These are phyloP conservation scores for Pycnomerus fuliginosus DNA, from an alignment of 2,888 invertebrate species.

Conservation along the genomic window DNA sequence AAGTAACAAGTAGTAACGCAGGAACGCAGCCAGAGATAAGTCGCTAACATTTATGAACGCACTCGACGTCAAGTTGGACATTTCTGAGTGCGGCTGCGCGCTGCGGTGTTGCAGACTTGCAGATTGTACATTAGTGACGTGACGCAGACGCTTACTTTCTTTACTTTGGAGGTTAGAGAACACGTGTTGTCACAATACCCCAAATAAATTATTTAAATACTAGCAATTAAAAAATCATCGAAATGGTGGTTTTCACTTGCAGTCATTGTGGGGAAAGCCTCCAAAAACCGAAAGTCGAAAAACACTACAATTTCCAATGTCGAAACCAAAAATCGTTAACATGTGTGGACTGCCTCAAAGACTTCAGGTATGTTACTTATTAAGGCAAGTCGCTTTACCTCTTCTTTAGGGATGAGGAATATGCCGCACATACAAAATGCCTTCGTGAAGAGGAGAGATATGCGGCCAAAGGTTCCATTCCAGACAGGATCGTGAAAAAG, in stretches of 20 bases:
- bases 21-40: too few species aligned
- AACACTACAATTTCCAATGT: conserved; percentile 78
- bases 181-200: too few species aligned
- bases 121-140: too few species aligned
- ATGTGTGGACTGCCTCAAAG: conserved; percentile 92
- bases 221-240: too few species aligned
- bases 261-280: conserved; percentile 87
- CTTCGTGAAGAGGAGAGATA: conserved; percentile 86
- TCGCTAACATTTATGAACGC: too few species aligned
- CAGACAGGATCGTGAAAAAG: conserved; percentile 71
- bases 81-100: too few species aligned
- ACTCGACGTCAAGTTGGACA: too few species aligned
- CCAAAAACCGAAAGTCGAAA: conserved; percentile 89
- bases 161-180: too few species aligned
- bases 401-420: conserved; percentile 69
- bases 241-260: conserved; percentile 96
- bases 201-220: too few species aligned
- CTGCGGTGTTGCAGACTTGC: too few species aligned
- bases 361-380: conserved; percentile 66
- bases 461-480: conserved; percentile 75
- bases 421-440: conserved; percentile 79
- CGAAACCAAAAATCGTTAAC: conserved; percentile 69
- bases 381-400: conserved; percentile 10
- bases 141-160: too few species aligned
- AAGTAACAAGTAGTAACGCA: too few species aligned